Evolutionary conservation across 1,140 invertebrate species (phyloP), one percentile per base, ranked within the genome.

Genomic region (Goniozus legneri): DNA sequence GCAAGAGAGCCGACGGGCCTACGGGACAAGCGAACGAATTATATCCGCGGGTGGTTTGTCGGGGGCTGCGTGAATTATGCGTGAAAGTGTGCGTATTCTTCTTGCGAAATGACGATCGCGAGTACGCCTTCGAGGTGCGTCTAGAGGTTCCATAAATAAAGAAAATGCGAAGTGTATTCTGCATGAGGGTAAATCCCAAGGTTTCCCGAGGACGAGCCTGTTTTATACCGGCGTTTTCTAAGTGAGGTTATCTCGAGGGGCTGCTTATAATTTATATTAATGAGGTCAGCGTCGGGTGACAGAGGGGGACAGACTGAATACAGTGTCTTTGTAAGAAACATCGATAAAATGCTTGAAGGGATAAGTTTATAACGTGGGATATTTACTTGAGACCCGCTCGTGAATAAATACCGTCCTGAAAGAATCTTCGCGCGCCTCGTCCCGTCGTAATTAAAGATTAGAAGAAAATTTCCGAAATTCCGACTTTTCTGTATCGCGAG

Each of bases 221-320:
- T 56, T 52, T 45, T 56, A 39, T 49, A 49, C 24, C 31, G 15
- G 36, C 47, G 30, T 15, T 33, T 16, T n/a, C n/a, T 21, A 40
- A 44, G 41, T 36, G 15, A 34, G 38, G 27, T 31, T 58, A 48
- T 56, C 44, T 48, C 41, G 3, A 15, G 34, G 24, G 45, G 43
- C 20, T 24, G 16, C 44, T 49, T 12, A 38, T 37, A 45, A 56
- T 56, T 48, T 56, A 58, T 56, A 56, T 56, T 52, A 58, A 56
- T 49, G 38, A 19, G 47, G 42, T 49, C 21, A 56, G 52, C 41
- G 42, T 30, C n/a, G 13, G 19, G 19, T 20, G 8, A 36, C 44
- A 14, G 14, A 37, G 46, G 27, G 18, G 21, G 14, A 21, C 24
- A 35, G 47, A 50, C 16, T 10, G 24, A 27, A 10, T 27, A 27